Base-by-base conservation (phyloP, 2,888 invertebrate species). In the Lottia scabra region DNA sequence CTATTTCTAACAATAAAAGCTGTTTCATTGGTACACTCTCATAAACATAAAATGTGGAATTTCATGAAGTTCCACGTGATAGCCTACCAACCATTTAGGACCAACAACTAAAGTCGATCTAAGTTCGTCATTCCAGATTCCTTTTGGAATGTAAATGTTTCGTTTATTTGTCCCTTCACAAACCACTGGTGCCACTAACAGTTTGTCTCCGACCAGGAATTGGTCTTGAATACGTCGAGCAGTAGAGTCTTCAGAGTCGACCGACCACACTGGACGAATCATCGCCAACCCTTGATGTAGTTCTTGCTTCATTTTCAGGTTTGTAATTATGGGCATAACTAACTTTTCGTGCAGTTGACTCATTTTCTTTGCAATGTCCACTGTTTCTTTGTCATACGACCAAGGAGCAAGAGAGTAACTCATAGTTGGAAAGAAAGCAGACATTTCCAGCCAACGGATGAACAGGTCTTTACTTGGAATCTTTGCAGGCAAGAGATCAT, bases 381-480 rank as follows among this genome's bases (percentile, higher is more conserved):
- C 70, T 15, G 76, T 73, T 87, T 91, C 83, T 92, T 93, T 85
- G 94, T 94, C 94, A 83, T 96, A 97, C 86, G 95, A 94, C 85
- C 94, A 95, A 0, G 97, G 97, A 64, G 96, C 90, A 85, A 95
- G 94, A 0, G 95, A 95, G 83, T 96, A 97, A 84, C 96, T 94
- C 89, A 97, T 94, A 0, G 96, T 95, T 0, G 98, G 97, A 80
- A 98, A 90, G 88, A 98, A 97, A 0, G 95, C 94, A 1, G 95
- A 94, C 85, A 97, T 91, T 85, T 95, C 93, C 68, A 94, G 90
- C 97, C 97, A 98, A 83, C 95, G 90, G 38, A 95, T 92, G 83
- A 93, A 94, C 15, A 90, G 80, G 70, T 89, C 85, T 10, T 23
- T n/a, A 12, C 43, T 44, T 30, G 66, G 68, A 15, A 44, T 43